Conservation (phyloP, 2,888 invertebrate genomes). For the Antitype chi region DNA sequence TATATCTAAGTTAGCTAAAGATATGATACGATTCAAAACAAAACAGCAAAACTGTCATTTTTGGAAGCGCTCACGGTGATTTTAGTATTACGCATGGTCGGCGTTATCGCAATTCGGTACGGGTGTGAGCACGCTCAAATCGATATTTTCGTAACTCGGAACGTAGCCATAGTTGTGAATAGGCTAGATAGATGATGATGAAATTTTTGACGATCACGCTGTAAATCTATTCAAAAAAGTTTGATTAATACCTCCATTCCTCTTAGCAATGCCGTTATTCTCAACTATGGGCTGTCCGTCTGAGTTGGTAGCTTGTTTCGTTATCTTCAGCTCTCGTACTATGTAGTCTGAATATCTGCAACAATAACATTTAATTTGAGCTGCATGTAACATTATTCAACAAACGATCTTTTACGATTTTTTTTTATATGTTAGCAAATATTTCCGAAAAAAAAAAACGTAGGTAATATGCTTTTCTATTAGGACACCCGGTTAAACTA, state of each 20-base stretch:
- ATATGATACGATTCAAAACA: too few relatives aligned
- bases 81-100: too few relatives aligned
- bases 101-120: too few relatives aligned
- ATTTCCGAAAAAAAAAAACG: neutral
- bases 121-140: too few relatives aligned
- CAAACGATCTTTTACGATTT: neutral
- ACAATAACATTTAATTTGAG: neutral
- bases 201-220: neutral
- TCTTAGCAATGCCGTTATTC: constrained; percentile 86
- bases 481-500: neutral
- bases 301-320: constrained; percentile 82
- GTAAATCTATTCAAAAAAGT: constrained; percentile 18
- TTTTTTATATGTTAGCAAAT: too few relatives aligned
- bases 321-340: constrained; percentile 94
- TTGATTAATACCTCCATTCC: constrained; percentile 83
- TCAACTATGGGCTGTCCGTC: constrained; percentile 88
- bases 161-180: too few relatives aligned
- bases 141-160: too few relatives aligned
- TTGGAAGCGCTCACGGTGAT: too few relatives aligned
- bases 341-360: constrained; percentile 95
- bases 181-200: too few relatives aligned
- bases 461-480: too few relatives aligned
- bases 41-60: too few relatives aligned
- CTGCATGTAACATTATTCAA: neutral
- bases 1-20: too few relatives aligned